phyloP scores from a whole-genome alignment of 2,888 invertebrate species.

The Masnerella sp. region DNA sequence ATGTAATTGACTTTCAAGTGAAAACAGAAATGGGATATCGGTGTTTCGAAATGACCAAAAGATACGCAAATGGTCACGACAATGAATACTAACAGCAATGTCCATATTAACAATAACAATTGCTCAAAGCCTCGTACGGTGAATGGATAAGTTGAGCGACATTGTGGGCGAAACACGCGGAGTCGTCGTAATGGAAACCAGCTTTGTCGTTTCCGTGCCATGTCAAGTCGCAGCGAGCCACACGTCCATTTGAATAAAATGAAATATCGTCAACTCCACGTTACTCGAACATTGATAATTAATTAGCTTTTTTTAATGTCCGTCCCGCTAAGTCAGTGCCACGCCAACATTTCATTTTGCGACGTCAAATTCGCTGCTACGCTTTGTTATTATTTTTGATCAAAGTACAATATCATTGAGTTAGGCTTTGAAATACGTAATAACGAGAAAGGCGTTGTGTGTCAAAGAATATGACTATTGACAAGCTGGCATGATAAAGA shows the following conservation, averaged over 20 bases:
- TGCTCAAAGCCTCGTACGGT: slow-evolving; percentile 33
- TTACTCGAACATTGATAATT: slow-evolving; percentile 14
- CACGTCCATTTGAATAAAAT: slow-evolving; percentile 23
- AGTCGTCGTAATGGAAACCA: slow-evolving; percentile 28
- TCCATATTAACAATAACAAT: slow-evolving; percentile 46
- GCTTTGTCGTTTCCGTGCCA: slow-evolving; percentile 42
- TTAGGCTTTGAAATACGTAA: slow-evolving; percentile 2
- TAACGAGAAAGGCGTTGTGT: slow-evolving; percentile 1
- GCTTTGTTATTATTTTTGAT: no score
- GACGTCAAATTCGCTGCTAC: no score
- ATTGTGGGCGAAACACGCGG: slow-evolving; percentile 35
- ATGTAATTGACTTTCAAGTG: slow-evolving; percentile 20
- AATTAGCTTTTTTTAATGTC: slow-evolving; percentile 11
- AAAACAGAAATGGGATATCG: slow-evolving; percentile 13
- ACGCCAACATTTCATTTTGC: no score
- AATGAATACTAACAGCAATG: slow-evolving; percentile 25
- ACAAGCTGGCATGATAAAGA: slow-evolving; percentile 10
- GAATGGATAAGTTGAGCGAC: slow-evolving; percentile 37
- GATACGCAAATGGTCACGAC: slow-evolving; percentile 29
- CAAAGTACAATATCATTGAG: slow-evolving; percentile 8
- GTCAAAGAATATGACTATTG: slow-evolving; percentile 16
- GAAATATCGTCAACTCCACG: slow-evolving; percentile 22
- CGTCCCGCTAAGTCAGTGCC: slow-evolving; percentile 1
- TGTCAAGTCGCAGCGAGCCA: slow-evolving; percentile 7
- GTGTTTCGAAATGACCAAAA: slow-evolving; percentile 22